Evolutionary conservation across 2,797 vertebrate genomes (phyloP).

Genomic region (Phaenicophaeus curvirostris): DNA sequence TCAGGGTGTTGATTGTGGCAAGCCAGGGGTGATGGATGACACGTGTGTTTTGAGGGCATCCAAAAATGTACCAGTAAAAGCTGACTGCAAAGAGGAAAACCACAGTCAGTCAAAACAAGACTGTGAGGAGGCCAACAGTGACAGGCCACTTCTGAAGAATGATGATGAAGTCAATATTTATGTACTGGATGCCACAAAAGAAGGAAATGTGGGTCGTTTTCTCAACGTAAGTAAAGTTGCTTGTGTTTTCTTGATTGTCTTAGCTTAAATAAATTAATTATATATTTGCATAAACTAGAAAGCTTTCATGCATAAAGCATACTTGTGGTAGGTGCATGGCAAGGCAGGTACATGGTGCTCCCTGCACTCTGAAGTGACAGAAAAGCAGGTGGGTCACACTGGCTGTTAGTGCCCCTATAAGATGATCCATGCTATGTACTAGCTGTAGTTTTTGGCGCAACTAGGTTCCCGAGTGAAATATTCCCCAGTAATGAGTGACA

Average conservation of each 20-base stretch:
- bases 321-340: not conserved
- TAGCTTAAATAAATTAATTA: not conserved
- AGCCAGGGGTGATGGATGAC: not conserved
- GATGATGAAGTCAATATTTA: conserved; percentile 58
- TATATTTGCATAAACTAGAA: not conserved
- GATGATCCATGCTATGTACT: accelerated
- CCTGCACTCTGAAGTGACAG: not conserved
- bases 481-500: not conserved
- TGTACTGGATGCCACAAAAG: conserved; percentile 88
- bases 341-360: not conserved
- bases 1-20: not conserved
- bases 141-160: not conserved
- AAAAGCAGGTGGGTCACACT: not conserved
- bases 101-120: not conserved
- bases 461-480: not conserved
- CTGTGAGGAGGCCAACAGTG: conserved; percentile 22
- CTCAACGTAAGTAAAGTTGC: conserved; percentile 85
- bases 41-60: not conserved
- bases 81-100: not conserved
- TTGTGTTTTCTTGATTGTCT: not conserved
- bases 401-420: not conserved
- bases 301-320: not conserved
- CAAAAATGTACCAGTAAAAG: not conserved
- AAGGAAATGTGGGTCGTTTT: conserved; percentile 94
- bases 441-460: not conserved